Base-by-base conservation (phyloP, 2,797 vertebrate genomes). In the Gymnocypris eckloni region DNA sequence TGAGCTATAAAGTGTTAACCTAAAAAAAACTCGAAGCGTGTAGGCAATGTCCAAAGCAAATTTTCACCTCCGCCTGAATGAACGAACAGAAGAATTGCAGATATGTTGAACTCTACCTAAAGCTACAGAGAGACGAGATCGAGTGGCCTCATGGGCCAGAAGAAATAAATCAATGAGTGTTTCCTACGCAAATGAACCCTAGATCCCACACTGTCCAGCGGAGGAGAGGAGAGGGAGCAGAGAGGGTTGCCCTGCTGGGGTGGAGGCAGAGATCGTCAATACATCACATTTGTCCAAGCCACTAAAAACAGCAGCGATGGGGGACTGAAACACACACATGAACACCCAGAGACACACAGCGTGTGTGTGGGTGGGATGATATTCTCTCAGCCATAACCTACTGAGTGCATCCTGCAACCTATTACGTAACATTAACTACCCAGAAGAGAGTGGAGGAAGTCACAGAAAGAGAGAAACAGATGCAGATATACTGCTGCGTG, bases 391-490 rank as follows among this genome's bases (percentile, higher is more conserved):
- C 73, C 54, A 48, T 83, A 85, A 89, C 89, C 80, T 80, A 86
- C 82, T 28, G 54, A 88, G 28, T 71, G 73, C 64, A 83, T 80
- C 81, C 54, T 1, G 86, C 84, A 80, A 85, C 81, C 48, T 64
- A 85, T 91, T 90, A 91, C 83, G 50, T 90, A 91, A 92, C 81
- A 86, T 59, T 43, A 70, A 79, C 83, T 83, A 88, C 86, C 70
- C 86, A 86, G 76, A 73, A 59, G 25, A 83, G 75, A 82, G 73
- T 56, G 77, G 82, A 83, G 81, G 67, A 37, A 73, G 67, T 66
- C 43, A 79, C 1, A 48, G 39, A 81, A 71, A 73, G 11, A 73
- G 48, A 64, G 41, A 79, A 28, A 45, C 4, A 78, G 72, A 77
- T 48, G 56, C 70, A 66, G 61, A 84, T 83, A 77, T 56, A 82